These are phyloP conservation scores for Molorchus minor DNA, from an alignment of 2,888 invertebrate genomes.

Conservation along the genomic window DNA sequence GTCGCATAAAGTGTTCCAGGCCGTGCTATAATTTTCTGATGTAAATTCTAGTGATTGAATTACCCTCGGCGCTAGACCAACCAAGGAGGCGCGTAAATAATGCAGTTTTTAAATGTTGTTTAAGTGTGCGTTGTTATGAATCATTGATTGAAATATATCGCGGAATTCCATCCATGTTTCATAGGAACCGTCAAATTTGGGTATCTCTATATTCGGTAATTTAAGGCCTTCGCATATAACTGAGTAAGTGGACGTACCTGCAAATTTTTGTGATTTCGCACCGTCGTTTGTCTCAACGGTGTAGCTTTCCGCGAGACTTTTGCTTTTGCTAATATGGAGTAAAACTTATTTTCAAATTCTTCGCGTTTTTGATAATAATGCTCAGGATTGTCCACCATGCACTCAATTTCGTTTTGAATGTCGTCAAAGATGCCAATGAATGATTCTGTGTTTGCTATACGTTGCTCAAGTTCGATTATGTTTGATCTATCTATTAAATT, in stretches of 20 bases:
- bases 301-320: too few species aligned
- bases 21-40: slow-evolving; percentile 21
- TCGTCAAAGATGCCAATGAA: slow-evolving; percentile 18
- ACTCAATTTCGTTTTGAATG: slow-evolving; percentile 26
- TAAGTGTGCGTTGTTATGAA: slow-evolving; percentile 30
- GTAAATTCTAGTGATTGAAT: slow-evolving; percentile 28
- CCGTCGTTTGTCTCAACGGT: too few species aligned
- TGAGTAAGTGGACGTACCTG: too few species aligned
- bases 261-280: too few species aligned
- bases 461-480: slow-evolving; percentile 4
- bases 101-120: slow-evolving; percentile 31
- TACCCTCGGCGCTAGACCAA: slow-evolving; percentile 20
- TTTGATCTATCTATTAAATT: neutral
- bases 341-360: slow-evolving; percentile 24
- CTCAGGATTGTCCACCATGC: neutral
- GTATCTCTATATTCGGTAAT: slow-evolving; percentile 26
- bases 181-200: slow-evolving; percentile 31
- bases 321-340: slow-evolving; percentile 21
- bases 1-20: slow-evolving; percentile 29
- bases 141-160: slow-evolving; percentile 29
- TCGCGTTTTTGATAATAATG: slow-evolving; percentile 21
- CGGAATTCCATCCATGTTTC: slow-evolving; percentile 31
- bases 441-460: neutral
- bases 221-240: slow-evolving; percentile 22
- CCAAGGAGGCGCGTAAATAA: slow-evolving; percentile 25